A percentile compares a stretch with the other conserved stretches of the same genome.
phyloP scores from a whole-genome alignment of 92 coral and sea anemone species.

The Zoanthus gigantus region DNA sequence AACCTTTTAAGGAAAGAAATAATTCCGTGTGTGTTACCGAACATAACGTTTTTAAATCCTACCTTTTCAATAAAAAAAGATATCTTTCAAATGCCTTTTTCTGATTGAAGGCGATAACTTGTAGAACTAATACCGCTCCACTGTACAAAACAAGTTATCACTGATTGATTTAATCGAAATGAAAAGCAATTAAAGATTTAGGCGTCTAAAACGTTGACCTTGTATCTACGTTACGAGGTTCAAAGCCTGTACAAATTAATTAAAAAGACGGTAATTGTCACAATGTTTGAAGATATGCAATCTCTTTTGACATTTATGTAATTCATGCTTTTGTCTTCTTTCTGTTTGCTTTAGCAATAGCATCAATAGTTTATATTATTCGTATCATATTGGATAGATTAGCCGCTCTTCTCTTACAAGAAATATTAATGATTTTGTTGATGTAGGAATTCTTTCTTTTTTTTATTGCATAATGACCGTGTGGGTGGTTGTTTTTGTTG shows the following conservation, averaged over 20 bases:
- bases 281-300: conserved; percentile 33
- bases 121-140: neutral
- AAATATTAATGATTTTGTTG: neutral
- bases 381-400: conserved; percentile 37
- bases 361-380: conserved; percentile 40
- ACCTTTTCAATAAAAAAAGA: too few species aligned
- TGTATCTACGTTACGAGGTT: conserved; percentile 23
- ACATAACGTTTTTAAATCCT: too few species aligned
- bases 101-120: neutral
- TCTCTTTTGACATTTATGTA: conserved; percentile 29
- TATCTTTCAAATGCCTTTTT: neutral
- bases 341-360: conserved; percentile 42
- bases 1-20: too few species aligned
- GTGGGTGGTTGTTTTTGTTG: neutral
- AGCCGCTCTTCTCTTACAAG: neutral
- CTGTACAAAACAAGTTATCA: neutral
- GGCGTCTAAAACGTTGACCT: neutral
- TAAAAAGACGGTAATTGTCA: conserved; percentile 40
- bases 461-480: neutral
- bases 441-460: neutral
- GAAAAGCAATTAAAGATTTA: conserved; percentile 30
- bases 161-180: neutral
- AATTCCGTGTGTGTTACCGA: too few species aligned
- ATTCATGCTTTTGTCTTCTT: conserved; percentile 27
- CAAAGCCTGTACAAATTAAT: conserved; percentile 19